Evolutionary conservation across 2,113 vertebrate species (phyloP), one percentile per base, ranked within the genome.

Genomic region (Procavia capensis): DNA sequence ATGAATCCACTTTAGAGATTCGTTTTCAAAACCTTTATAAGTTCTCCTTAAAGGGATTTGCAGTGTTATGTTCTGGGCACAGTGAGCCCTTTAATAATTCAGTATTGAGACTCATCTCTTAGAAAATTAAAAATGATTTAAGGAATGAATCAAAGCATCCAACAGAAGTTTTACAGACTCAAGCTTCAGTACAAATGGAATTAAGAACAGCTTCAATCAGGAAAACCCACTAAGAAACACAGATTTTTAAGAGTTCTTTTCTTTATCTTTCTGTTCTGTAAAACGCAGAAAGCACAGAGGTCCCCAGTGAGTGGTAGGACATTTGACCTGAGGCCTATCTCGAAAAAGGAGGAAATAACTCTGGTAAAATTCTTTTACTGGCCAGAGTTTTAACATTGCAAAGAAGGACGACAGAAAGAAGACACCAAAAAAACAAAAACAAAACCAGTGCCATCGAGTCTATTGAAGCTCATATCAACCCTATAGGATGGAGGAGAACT

Each of bases 41-140:
- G 22, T 81, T 85, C 29, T 74, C 59, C 36, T 43, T 47, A 36
- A n/a, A 59, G 50, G 68, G 22, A 8, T 47, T 57, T 68, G 29
- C 54, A 90, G 78, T 63, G 20, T 22, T 47, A 81, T 59, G 31
- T 78, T 63, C 34, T 85, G 41, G 72, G 41, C 81, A 50, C 47
- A 34, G 63, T 6, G 9, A 36, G 83, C 9, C 83, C n/a, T 76
- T 57, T 54, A 92, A 43, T 57, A 70, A 70, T 72, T 72, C 57
- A 61, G 36, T 34, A 4, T 82, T 4, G 43, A 93, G 43, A 72
- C 83, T 43, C 70, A 91, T 36, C 6, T 66, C 31, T 31, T 63
- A 74, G 36, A 90, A 93, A 92, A 72, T 81, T 85, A 93, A 86
- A 64, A 80, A 74, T 3, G 14, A 14, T 87, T 85, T 70, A 90